phyloP scores from a whole-genome alignment of 2,888 invertebrate species.

The Ophion slaviceki region DNA sequence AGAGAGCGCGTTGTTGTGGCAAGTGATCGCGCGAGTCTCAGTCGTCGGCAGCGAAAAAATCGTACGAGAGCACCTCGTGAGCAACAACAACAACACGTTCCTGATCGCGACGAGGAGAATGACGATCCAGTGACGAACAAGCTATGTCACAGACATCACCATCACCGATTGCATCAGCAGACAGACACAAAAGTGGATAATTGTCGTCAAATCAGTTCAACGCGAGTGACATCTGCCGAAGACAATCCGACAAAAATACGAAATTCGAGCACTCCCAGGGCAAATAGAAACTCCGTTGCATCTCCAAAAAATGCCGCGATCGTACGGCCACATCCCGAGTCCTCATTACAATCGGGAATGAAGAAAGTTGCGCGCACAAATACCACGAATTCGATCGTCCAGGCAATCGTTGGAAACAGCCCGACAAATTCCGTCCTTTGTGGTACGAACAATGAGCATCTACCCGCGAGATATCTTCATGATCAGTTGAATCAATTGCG shows the following conservation, averaged over 20 bases:
- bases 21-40: slow-evolving; percentile 83
- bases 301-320: background rate
- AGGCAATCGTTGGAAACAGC: slow-evolving; percentile 74
- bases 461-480: background rate
- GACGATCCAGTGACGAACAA: slow-evolving; percentile 63
- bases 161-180: slow-evolving; percentile 60
- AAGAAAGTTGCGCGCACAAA: background rate
- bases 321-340: background rate
- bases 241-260: background rate
- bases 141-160: slow-evolving; percentile 52
- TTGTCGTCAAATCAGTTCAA: slow-evolving; percentile 34
- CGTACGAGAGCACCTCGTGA: slow-evolving; percentile 77
- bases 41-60: slow-evolving; percentile 85
- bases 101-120: slow-evolving; percentile 63
- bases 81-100: slow-evolving; percentile 41
- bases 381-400: background rate
- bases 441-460: background rate
- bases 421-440: slow-evolving; percentile 75
- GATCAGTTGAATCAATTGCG: slow-evolving; percentile 77
- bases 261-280: background rate
- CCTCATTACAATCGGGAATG: slow-evolving; percentile 69
- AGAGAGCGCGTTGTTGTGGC: background rate
- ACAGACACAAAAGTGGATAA: slow-evolving; percentile 35
- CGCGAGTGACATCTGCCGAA: slow-evolving; percentile 6
- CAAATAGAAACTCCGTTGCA: background rate